Evolutionary conservation across 2,888 invertebrate genomes (phyloP).

Genomic region (Drosophila sordidula): DNA sequence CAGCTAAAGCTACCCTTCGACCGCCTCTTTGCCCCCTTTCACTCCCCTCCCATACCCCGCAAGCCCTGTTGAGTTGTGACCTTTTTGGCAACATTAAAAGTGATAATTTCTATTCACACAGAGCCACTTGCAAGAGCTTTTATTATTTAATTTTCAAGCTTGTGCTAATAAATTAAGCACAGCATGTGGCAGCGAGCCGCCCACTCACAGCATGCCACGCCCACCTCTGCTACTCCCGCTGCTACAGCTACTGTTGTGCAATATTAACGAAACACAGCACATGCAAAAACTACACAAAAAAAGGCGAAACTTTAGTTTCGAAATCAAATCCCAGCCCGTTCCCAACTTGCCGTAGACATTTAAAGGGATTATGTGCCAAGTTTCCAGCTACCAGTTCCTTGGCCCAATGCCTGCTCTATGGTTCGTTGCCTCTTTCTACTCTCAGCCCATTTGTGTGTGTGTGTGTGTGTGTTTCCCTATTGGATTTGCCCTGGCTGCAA

Average conservation of each 20-base stretch:
- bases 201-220: conserved; percentile 40
- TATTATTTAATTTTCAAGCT: conserved; percentile 75
- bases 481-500: conserved; percentile 62
- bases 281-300: conserved; percentile 57
- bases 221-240: conserved; percentile 23
- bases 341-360: conserved; percentile 33
- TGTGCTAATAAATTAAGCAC: conserved; percentile 72
- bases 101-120: conserved; percentile 73
- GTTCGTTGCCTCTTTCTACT: conserved; percentile 23
- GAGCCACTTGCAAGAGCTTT: conserved; percentile 73
- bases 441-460: conserved; percentile 12
- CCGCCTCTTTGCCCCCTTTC: conserved; percentile 1
- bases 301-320: conserved; percentile 45
- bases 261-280: conserved; percentile 54
- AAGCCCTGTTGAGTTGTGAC: conserved; percentile 57
- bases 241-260: conserved; percentile 18
- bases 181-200: conserved; percentile 59
- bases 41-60: not conserved
- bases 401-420: conserved; percentile 53
- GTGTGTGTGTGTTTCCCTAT: conserved; percentile 32
- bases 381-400: conserved; percentile 35
- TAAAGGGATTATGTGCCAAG: conserved; percentile 72
- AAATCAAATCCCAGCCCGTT: conserved; percentile 42
- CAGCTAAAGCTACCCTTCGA: conserved; percentile 34
- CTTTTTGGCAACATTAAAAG: conserved; percentile 79